Evolutionary conservation across 2,113 vertebrate species (phyloP), one percentile per base, ranked within the genome.

Genomic region (Egretta garzetta): DNA sequence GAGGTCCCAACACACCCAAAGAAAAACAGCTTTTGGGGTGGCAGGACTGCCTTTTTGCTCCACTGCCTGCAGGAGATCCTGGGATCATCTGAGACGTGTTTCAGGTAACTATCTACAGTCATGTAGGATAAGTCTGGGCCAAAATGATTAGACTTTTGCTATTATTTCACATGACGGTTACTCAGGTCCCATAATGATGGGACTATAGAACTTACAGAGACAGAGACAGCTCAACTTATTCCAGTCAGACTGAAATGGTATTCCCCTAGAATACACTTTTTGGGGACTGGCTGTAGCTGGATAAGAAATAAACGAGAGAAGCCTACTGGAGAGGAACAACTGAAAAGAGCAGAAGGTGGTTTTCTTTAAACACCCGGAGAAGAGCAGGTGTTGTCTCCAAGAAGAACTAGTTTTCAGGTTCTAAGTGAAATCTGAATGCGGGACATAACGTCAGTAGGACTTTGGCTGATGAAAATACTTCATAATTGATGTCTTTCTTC

Each of bases 401-500:
- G 35, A 88, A 21, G 55, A 67, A 37, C 7, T 53, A 22, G 7
- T 16, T 80, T 33, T 55, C 45, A 79, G 13, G 4, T 88, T 90
- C 70, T 60, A 24, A 76, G 64, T 3, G 10, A 83, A 86, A 92
- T 43, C 23, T 47, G 87, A 68, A 64, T 19, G 43, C 26, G n/a
- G 35, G 62, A 37, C 3, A 2, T 62, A 79, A 70, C 19, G 2
- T 39, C 88, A 80, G 47, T 37, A 85, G 62, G 89, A 89, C 66
- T 66, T 90, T 2, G 55, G 56, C 67, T 77, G 83, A 56, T 79
- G 59, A 58, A 49, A 80, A 58, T 0, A 0, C 22, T 96, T 81
- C 80, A 95, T 95, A 92, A 96, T 95, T 97, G 73, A 96, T 97
- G 90, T 12, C 39, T 91, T 27, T 94, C 81, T 96, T 91, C 80